Base-by-base conservation (phyloP, 2,888 invertebrate genomes). In the Dorcus hopei region DNA sequence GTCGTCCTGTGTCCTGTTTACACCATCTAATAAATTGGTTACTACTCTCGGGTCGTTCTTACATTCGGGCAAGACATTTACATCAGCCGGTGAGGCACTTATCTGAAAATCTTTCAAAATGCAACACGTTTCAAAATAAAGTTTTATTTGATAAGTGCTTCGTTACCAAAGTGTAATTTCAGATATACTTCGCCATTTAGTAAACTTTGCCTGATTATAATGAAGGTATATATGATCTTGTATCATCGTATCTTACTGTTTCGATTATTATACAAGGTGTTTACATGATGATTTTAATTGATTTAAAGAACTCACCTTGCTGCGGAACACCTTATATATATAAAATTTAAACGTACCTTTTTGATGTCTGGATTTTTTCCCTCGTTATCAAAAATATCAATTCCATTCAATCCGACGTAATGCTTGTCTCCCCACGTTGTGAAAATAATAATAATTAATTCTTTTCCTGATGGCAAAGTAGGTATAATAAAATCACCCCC, bases 401-500 rank as follows among this genome's bases (percentile, higher is more conserved):
- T 83, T 2, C 91, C 91, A 72, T 90, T 91, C 54, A 92, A 75
- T 0, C 91, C 92, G 9, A 92, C 87, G 67, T 89, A 86, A 76
- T 89, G 86, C 66, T 85, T 85, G 73, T 92, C 92, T 7, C 91
- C 92, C 92, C 92, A 92, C 38, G 91, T 90, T 14, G 82, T 83
- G 57, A 83, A 78, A 64, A 92, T 89, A 73, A 87, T 86, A 54
- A 92, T 79, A 63, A 84, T 82, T 68, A 92, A 72, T 54, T 83
- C 76, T 68, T 81, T 79, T n/a, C 91, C 92, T 61, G 77, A 78
- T 0, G 91, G 92, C 65, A 91, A 78, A 75, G 90, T 89, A 0
- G 91, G 92, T 61, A 92, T 90, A 42, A 88, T 80, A 74, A 91
- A 91, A 51, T 59, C 56, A n/a, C 43, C 41, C 9, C 38, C 47